Conservation (phyloP, 2,113 vertebrate species). For the Meles meles region DNA sequence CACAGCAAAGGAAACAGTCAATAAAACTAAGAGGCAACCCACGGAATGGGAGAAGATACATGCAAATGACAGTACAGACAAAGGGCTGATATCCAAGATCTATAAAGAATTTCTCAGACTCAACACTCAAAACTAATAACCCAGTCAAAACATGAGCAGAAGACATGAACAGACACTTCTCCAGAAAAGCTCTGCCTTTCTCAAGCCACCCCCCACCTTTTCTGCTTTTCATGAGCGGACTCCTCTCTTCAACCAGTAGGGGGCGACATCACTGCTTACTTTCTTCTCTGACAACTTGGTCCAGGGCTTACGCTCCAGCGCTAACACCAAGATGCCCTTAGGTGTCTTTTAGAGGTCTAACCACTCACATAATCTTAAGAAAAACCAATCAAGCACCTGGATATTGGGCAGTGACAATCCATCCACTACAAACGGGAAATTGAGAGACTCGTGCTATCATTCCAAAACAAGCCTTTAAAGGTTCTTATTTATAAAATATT, state of each 20-base stretch:
- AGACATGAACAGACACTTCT: too few relatives aligned
- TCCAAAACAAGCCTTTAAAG: neutral
- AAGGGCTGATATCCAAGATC: too few relatives aligned
- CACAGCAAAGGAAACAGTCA: too few relatives aligned
- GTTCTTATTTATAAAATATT: neutral
- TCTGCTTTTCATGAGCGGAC: neutral
- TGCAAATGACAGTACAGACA: too few relatives aligned
- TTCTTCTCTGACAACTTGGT: neutral
- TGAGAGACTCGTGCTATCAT: neutral
- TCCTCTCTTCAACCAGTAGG: slow-evolving; percentile 7
- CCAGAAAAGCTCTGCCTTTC: neutral
- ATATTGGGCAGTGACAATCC: neutral
- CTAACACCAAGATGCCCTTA: neutral
- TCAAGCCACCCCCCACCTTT: accelerated
- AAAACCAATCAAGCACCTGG: neutral
- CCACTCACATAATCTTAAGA: neutral
- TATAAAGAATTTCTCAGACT: too few relatives aligned
- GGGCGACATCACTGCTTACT: neutral
- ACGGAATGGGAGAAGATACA: too few relatives aligned
- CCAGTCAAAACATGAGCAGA: too few relatives aligned
- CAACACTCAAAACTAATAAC: too few relatives aligned
- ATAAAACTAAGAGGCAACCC: too few relatives aligned
- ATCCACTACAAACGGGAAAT: neutral
- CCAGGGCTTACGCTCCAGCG: neutral
- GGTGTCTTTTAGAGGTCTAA: neutral